Evolutionary conservation across 2,888 invertebrate genomes (phyloP).

Genomic region (Mimumesa dahlbomi): DNA sequence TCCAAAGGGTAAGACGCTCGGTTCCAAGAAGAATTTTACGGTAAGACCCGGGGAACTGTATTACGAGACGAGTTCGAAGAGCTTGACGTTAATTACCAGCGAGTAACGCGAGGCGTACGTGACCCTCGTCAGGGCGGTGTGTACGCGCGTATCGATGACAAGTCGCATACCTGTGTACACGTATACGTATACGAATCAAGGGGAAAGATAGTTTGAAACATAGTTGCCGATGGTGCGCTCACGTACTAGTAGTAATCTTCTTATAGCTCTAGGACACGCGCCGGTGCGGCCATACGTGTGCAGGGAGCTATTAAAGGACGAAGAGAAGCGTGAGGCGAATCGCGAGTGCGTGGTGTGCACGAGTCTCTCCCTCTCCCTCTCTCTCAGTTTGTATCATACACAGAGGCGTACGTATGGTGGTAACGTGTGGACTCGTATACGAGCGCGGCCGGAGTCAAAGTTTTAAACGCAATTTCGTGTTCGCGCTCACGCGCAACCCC

Average conservation of each 20-base stretch:
- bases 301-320: conserved; percentile 37
- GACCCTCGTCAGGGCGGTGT: conserved; percentile 32
- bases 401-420: neutral
- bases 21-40: neutral
- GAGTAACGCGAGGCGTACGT: conserved; percentile 38
- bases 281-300: conserved; percentile 45
- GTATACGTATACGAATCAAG: neutral
- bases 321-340: conserved; percentile 38
- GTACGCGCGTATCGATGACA: neutral
- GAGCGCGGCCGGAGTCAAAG: neutral
- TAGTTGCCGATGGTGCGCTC: conserved; percentile 23
- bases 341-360: conserved; percentile 15
- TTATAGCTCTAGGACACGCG: conserved; percentile 43
- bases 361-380: too few species aligned
- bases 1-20: neutral
- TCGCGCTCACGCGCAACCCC: conserved; percentile 7
- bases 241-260: conserved; percentile 51
- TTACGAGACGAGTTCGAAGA: conserved; percentile 16
- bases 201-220: conserved; percentile 20
- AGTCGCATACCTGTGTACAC: too few species aligned
- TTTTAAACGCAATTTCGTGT: conserved; percentile 49
- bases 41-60: neutral
- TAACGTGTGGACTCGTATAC: conserved; percentile 3
- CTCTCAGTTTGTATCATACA: too few species aligned
- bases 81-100: conserved; percentile 38